A percentile compares a stretch with the other conserved stretches of the same genome.
These are phyloP conservation scores for Ceyx margarethae DNA, from an alignment of 2,113 vertebrate genomes.

Conservation along the genomic window DNA sequence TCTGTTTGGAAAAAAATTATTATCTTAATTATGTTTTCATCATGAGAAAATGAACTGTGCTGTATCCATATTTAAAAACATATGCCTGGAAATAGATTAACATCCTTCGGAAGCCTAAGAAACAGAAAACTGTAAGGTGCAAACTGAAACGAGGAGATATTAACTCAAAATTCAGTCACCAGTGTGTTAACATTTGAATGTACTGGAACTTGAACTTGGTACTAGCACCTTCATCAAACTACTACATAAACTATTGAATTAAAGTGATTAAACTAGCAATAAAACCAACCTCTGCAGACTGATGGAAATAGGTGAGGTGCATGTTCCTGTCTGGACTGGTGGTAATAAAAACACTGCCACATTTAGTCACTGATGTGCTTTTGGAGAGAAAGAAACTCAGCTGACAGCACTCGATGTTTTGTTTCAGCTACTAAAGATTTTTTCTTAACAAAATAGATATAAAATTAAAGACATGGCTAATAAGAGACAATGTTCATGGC, in stretches of 20 bases:
- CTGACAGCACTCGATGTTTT: not conserved
- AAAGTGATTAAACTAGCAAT: slow-evolving; percentile 42
- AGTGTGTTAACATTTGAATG: slow-evolving; percentile 61
- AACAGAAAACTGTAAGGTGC: not conserved
- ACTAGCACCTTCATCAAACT: slow-evolving; percentile 62
- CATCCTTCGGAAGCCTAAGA: slow-evolving; percentile 21
- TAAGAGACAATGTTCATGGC: not conserved
- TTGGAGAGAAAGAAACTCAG: slow-evolving; percentile 25
- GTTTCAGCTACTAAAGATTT: not conserved
- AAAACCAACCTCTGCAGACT: slow-evolving; percentile 49
- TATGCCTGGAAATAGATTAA: slow-evolving; percentile 17
- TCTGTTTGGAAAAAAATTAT: slow-evolving; percentile 72
- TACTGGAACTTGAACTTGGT: slow-evolving; percentile 58
- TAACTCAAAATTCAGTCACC: slow-evolving; percentile 47
- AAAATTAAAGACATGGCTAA: slow-evolving; percentile 3
- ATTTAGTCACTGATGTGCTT: slow-evolving; percentile 20
- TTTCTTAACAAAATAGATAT: not conserved
- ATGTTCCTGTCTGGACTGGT: not conserved
- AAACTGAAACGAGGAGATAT: not conserved
- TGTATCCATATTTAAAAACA: slow-evolving; percentile 57
- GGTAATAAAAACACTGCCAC: slow-evolving; percentile 28
- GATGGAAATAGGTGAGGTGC: not conserved
- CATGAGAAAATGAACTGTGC: slow-evolving; percentile 62
- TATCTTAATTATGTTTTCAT: slow-evolving; percentile 68
- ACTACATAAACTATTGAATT: slow-evolving; percentile 41